phyloP scores from a whole-genome alignment of 2,113 vertebrate genomes.

The Cololabis saira region DNA sequence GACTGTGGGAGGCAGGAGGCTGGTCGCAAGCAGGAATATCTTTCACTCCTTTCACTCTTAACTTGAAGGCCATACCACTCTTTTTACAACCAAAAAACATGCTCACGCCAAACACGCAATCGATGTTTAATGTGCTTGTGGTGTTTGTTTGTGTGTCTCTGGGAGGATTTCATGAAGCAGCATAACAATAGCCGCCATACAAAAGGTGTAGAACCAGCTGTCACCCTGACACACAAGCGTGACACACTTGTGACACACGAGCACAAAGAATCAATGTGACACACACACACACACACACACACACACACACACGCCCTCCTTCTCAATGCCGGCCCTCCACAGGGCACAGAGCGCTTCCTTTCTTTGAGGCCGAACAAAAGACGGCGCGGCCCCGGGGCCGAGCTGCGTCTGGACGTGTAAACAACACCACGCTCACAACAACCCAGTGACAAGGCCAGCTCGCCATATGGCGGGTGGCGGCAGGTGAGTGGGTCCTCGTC shows the following conservation, averaged over 20 bases:
- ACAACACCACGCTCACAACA: slow-evolving; percentile 44
- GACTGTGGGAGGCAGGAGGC: slow-evolving; percentile 35
- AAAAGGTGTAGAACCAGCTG: slow-evolving; percentile 50
- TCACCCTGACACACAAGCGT: slow-evolving; percentile 62
- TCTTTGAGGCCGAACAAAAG: slow-evolving; percentile 54
- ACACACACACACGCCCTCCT: slow-evolving; percentile 13
- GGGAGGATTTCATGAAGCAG: background rate
- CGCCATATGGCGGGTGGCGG: slow-evolving; percentile 55
- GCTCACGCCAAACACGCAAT: too few species aligned
- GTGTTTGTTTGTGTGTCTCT: background rate
- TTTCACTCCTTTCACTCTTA: too few species aligned
- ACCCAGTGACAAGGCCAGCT: slow-evolving; percentile 29
- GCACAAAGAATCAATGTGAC: slow-evolving; percentile 43
- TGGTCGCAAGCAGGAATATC: slow-evolving; percentile 10
- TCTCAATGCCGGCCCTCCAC: slow-evolving; percentile 41
- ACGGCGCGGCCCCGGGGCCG: slow-evolving; percentile 29
- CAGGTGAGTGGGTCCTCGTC: slow-evolving; percentile 42
- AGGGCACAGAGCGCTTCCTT: slow-evolving; percentile 33
- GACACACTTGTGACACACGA: slow-evolving; percentile 39
- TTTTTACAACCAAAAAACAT: slow-evolving; percentile 23
- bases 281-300: too few species aligned
- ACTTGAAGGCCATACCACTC: slow-evolving; percentile 22
- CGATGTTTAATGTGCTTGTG: background rate
- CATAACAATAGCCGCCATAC: background rate
- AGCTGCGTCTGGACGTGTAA: slow-evolving; percentile 43